phyloP scores from a whole-genome alignment of 2,888 invertebrate genomes.

The Drosophila nr. fundita region DNA sequence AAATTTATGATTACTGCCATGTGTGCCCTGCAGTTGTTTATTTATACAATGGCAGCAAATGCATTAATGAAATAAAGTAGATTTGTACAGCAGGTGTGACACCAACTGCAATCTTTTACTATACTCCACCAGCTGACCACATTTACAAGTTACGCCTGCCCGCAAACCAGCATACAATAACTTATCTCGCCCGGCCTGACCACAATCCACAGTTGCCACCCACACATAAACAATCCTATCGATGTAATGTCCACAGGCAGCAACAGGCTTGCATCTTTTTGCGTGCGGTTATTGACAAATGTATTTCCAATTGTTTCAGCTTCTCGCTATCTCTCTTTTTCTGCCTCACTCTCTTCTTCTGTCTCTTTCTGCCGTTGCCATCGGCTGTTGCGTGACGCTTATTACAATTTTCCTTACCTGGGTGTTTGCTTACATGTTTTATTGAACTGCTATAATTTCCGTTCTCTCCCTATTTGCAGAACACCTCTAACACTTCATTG shows the following conservation, averaged over 20 bases:
- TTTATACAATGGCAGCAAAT: slow-evolving; percentile 57
- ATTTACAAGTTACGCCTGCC: slow-evolving; percentile 54
- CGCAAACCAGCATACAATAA: slow-evolving; percentile 61
- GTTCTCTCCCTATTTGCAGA: slow-evolving; percentile 15
- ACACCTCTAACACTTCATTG: slow-evolving; percentile 59
- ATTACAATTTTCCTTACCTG: slow-evolving; percentile 59
- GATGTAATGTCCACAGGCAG: slow-evolving; percentile 48
- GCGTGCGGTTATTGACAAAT: slow-evolving; percentile 76
- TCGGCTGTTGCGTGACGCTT: slow-evolving; percentile 60
- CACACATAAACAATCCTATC: slow-evolving; percentile 17
- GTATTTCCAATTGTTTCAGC: slow-evolving; percentile 73
- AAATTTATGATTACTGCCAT: slow-evolving; percentile 49
- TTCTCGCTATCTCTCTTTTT: slow-evolving; percentile 12
- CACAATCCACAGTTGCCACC: slow-evolving; percentile 37
- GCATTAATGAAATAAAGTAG: slow-evolving; percentile 73
- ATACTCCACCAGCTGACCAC: slow-evolving; percentile 49
- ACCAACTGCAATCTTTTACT: slow-evolving; percentile 23
- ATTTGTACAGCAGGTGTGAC: slow-evolving; percentile 71
- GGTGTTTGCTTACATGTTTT: slow-evolving; percentile 57
- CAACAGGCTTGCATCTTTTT: slow-evolving; percentile 64
- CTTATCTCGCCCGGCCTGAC: slow-evolving; percentile 52
- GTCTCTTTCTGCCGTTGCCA: slow-evolving; percentile 5
- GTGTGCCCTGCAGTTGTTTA: slow-evolving; percentile 59
- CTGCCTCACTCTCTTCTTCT: slow-evolving; percentile 1
- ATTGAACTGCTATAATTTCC: slow-evolving; percentile 70